These are phyloP conservation scores for Anas georgica DNA, from an alignment of 2,797 vertebrate genomes.

Conservation along the genomic window DNA sequence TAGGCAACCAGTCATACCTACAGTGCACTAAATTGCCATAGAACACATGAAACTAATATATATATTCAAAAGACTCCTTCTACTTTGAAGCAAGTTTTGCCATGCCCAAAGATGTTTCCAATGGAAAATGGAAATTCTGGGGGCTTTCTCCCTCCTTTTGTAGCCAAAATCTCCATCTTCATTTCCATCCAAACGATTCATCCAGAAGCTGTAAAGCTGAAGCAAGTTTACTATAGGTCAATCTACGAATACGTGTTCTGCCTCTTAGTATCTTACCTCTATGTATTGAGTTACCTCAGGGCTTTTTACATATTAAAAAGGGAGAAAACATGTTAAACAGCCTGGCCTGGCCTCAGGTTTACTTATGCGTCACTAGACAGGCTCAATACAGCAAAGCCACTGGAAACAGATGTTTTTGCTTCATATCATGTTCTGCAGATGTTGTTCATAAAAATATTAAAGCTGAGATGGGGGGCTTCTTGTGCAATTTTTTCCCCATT, in stretches of 20 bases:
- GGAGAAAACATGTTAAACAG: background rate
- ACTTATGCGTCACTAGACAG: background rate
- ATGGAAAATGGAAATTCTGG: background rate
- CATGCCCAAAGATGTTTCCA: background rate
- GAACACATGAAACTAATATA: background rate
- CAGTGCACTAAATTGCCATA: background rate
- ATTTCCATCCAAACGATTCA: background rate
- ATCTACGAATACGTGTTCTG: background rate
- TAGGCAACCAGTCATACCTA: background rate
- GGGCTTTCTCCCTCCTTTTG: background rate
- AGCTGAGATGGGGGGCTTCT: background rate
- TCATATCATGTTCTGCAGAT: slow-evolving; percentile 6
- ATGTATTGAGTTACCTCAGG: background rate
- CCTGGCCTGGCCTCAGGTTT: background rate
- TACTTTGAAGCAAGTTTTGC: background rate
- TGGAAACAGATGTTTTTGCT: slow-evolving; percentile 43
- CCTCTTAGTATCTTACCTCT: background rate
- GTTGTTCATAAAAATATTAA: slow-evolving; percentile 3
- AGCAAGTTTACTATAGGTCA: background rate
- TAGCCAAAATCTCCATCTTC: background rate
- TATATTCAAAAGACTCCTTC: background rate
- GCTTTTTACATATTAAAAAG: background rate
- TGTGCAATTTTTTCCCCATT: background rate
- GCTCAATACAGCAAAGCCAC: background rate
- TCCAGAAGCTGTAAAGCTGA: background rate